These are phyloP conservation scores for Ficedula albicollis DNA, from an alignment of 2,797 vertebrate species.

Conservation along the genomic window DNA sequence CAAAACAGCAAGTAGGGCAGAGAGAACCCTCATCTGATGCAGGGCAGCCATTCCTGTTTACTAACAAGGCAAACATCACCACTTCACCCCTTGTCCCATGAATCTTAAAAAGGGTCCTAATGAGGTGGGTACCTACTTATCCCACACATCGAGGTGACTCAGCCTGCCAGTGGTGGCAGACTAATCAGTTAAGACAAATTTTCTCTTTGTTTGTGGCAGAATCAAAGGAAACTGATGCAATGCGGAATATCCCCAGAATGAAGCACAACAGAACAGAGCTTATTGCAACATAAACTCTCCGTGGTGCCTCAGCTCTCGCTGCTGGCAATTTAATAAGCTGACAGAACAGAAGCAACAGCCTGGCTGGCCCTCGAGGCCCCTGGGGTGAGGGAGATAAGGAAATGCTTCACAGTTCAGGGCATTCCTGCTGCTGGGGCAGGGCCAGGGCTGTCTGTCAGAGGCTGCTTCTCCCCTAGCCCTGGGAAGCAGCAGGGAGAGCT, in stretches of 20 bases:
- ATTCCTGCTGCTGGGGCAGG: background rate
- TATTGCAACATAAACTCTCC: background rate
- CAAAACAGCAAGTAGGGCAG: background rate
- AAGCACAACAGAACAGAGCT: background rate
- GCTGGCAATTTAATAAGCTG: background rate
- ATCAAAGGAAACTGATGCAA: background rate
- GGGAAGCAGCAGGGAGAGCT: background rate
- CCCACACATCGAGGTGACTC: background rate
- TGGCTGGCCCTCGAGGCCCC: background rate
- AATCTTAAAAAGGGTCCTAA: background rate
- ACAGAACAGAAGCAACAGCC: background rate
- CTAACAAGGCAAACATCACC: background rate
- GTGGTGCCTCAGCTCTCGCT: background rate
- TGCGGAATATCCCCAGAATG: background rate
- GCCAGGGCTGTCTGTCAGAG: background rate
- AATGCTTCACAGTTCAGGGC: background rate
- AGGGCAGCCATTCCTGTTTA: background rate
- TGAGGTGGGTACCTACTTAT: background rate
- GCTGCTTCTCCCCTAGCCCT: fast-evolving
- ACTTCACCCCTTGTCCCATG: background rate
- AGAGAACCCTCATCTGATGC: background rate
- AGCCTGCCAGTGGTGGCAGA: background rate
- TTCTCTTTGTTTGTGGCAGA: background rate
- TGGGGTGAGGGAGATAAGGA: background rate
- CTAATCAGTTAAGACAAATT: background rate